These are phyloP conservation scores for Lutraria lutraria DNA, from an alignment of 2,888 invertebrate species.

Conservation along the genomic window DNA sequence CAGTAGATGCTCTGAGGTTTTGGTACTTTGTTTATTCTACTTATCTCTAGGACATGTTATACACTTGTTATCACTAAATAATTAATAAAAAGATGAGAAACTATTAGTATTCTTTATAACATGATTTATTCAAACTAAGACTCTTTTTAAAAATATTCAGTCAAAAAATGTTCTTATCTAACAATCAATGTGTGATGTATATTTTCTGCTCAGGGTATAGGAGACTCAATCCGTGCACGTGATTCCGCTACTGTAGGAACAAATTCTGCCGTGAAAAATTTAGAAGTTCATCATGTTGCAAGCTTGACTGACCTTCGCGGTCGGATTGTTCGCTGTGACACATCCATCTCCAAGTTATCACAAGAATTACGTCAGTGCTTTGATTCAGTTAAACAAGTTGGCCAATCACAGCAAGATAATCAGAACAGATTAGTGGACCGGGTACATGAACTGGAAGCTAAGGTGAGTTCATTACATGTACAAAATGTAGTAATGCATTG, in stretches of 20 bases:
- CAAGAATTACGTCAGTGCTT: conserved; percentile 80
- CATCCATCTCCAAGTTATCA: conserved; percentile 83
- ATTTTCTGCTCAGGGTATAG: conserved; percentile 76
- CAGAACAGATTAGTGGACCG: conserved; percentile 80
- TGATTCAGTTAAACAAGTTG: conserved; percentile 81
- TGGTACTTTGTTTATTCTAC: not conserved
- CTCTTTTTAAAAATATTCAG: not conserved
- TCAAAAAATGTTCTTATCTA: too few relatives aligned
- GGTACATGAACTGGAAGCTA: conserved; percentile 82
- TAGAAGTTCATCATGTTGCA: conserved; percentile 86
- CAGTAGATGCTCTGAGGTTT: not conserved
- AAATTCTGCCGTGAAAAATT: conserved; percentile 83
- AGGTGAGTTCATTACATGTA: too few relatives aligned
- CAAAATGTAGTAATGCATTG: too few relatives aligned
- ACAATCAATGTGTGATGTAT: not conserved
- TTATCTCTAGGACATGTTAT: not conserved
- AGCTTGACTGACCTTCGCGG: conserved; percentile 85
- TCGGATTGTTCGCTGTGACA: conserved; percentile 86
- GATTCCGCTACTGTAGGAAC: conserved; percentile 81
- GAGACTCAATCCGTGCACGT: conserved; percentile 80
- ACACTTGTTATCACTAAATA: not conserved
- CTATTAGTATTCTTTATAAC: not conserved
- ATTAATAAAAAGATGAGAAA: not conserved
- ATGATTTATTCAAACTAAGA: not conserved
- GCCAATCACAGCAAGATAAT: conserved; percentile 79